These are phyloP conservation scores for Bubo scandiacus DNA, from an alignment of 2,113 vertebrate species.

Conservation along the genomic window DNA sequence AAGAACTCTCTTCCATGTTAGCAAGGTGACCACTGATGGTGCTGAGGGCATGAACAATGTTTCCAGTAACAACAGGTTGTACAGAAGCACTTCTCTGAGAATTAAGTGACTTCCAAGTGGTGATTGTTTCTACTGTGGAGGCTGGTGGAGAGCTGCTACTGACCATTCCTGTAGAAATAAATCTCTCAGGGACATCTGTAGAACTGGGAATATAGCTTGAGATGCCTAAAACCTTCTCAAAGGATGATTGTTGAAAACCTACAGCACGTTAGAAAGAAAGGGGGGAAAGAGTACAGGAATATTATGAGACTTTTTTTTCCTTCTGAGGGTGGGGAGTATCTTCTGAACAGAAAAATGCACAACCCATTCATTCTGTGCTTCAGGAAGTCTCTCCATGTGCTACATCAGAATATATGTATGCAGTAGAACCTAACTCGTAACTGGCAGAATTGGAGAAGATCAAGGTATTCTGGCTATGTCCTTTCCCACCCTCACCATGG, in stretches of 20 bases:
- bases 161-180: not conserved
- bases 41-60: not conserved
- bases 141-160: not conserved
- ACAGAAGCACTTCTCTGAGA: not conserved
- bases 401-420: not conserved
- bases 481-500: not conserved
- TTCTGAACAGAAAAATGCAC: not conserved
- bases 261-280: not conserved
- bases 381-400: not conserved
- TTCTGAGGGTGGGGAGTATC: not conserved
- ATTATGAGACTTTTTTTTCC: not conserved
- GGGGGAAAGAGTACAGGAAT: not conserved
- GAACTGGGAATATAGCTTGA: not conserved
- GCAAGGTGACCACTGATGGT: not conserved
- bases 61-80: not conserved
- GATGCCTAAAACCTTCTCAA: not conserved
- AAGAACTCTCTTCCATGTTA: not conserved
- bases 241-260: slow-evolving; percentile 15
- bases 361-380: not conserved
- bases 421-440: not conserved
- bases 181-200: not conserved
- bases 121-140: not conserved
- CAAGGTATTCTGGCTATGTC: not conserved
- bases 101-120: not conserved
- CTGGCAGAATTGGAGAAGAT: not conserved